These are phyloP conservation scores for Sminthurides aquaticus DNA, from an alignment of 2,888 invertebrate species.

Conservation along the genomic window DNA sequence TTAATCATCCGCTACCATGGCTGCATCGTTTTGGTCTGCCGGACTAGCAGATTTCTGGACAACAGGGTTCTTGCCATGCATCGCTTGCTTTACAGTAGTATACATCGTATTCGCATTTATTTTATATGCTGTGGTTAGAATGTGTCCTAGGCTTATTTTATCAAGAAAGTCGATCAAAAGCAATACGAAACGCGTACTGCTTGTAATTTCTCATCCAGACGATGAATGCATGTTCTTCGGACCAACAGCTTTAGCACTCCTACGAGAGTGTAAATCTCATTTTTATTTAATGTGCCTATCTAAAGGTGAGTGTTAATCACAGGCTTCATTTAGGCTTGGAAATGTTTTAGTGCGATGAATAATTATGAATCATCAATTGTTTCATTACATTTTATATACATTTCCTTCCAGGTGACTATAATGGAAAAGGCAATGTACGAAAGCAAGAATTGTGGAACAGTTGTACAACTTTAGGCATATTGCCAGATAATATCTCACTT, in stretches of 20 bases:
- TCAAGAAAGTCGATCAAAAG: constrained; percentile 8
- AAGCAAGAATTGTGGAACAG: constrained; percentile 75
- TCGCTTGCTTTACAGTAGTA: neutral
- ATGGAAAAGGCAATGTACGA: constrained; percentile 58
- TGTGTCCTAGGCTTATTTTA: constrained; percentile 8
- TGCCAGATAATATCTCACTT: constrained; percentile 63
- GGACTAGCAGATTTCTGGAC: neutral
- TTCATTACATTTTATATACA: constrained; percentile 15
- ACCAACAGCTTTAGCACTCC: constrained; percentile 68
- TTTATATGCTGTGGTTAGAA: neutral
- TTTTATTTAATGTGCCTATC: constrained; percentile 79
- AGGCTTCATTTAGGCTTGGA: too few species aligned
- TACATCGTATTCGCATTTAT: constrained; percentile 7
- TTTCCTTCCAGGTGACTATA: constrained; percentile 55
- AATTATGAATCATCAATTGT: too few species aligned
- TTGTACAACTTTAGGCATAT: constrained; percentile 70
- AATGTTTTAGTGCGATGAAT: too few species aligned
- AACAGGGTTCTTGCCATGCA: neutral
- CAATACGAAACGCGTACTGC: constrained; percentile 54
- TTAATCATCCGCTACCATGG: too few species aligned
- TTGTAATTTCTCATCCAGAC: constrained; percentile 83
- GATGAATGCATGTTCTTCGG: constrained; percentile 99
- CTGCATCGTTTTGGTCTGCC: neutral
- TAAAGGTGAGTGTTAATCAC: constrained; percentile 58
- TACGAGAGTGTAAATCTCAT: constrained; percentile 57